Base-by-base conservation (phyloP, 2,797 vertebrate species). In the Syngnathus acus region DNA sequence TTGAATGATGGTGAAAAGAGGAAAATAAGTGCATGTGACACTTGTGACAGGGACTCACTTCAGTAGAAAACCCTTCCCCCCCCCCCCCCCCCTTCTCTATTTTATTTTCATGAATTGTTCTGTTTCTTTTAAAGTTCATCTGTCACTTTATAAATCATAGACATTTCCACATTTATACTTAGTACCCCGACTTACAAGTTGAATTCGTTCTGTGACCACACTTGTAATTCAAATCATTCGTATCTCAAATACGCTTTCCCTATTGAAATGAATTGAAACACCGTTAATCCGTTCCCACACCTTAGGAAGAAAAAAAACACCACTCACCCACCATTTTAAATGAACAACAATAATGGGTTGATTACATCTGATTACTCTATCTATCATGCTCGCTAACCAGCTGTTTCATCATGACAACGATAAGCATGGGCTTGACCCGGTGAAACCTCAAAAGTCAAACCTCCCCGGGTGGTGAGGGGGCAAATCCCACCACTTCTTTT, bases 1-100 rank as follows among this genome's bases (percentile, higher is more conserved):
- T 88, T 87, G 83, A 85, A 89, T 89, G 83, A 73, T 77, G 69
- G 77, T 61, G 78, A 75, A 86, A 88, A 84, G 78, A 76, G 70
- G 57, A 79, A 87, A 89, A 88, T 81, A 85, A 84, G 65, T 80
- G 77, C 76, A 72, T 61, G 69, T 87, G 86, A 87, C 81, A 84
- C 67, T 78, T 1, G 61, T 87, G 87, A 87, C 87, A 78, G 82
- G 64, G 69, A 74, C 70, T 75, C 65, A 62, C 77, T 62, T 21
- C 21, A 76, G 74, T 72, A 71, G 65, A 72, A 61, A 70, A 86
- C 81, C 73, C 86, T 89, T 77, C 81, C 26, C 26, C 26, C 26
- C 26, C 26, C 26, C 26, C 23, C 79, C 77, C 74, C 63, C 59
- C 57, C 60, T 65, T 58, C 54, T 63, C 39, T 71, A 61, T 76